These are phyloP conservation scores for Salmo trutta DNA, from an alignment of 2,797 vertebrate species.

Conservation along the genomic window DNA sequence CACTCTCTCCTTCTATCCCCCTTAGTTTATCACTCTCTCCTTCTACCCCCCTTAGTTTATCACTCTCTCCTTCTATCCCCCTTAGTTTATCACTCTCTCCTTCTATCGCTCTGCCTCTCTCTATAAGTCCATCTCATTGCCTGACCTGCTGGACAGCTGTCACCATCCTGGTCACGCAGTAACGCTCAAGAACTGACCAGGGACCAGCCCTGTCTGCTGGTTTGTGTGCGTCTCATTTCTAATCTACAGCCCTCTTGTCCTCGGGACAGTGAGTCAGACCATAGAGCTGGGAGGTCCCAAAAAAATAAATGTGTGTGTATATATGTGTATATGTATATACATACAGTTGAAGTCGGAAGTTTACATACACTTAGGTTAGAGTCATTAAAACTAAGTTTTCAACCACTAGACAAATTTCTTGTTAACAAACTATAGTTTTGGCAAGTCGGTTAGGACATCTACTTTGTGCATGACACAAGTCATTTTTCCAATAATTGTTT, in stretches of 20 bases:
- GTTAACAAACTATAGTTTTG: too few species aligned
- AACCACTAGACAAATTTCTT: too few species aligned
- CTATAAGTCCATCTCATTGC: not conserved
- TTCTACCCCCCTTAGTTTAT: too few species aligned
- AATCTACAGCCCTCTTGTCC: not conserved
- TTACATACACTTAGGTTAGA: too few species aligned
- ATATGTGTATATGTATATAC: too few species aligned
- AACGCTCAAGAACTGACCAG: not conserved
- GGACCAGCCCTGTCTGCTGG: not conserved
- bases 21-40: too few species aligned
- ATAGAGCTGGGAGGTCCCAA: constrained; percentile 19
- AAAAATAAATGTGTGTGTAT: not conserved
- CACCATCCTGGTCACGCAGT: not conserved
- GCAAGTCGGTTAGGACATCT: too few species aligned
- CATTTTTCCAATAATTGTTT: too few species aligned
- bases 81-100: not conserved
- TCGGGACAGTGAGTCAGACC: not conserved
- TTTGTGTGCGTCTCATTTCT: not conserved
- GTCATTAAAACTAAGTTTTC: too few species aligned
- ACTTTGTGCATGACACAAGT: too few species aligned
- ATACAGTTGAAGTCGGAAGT: too few species aligned
- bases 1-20: not conserved
- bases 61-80: not conserved
- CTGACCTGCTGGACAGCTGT: constrained; percentile 1
- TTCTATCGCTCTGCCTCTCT: not conserved